Base-by-base conservation (phyloP, 2,113 vertebrate genomes). In the Onychorhynchus coronatus region DNA sequence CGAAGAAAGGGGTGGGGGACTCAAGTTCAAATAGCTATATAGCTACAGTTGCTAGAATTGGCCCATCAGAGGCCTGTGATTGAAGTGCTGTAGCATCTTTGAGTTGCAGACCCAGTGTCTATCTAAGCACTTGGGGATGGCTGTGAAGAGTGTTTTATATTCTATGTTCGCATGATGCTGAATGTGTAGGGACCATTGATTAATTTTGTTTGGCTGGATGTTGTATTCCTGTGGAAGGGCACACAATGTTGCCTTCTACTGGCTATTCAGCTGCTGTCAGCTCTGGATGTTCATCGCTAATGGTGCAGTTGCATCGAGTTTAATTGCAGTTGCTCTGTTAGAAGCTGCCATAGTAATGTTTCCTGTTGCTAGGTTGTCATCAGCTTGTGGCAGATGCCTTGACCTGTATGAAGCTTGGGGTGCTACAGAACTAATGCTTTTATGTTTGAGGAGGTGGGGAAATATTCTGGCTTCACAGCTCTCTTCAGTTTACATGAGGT, bases 361-460 rank as follows among this genome's bases (percentile, higher is more conserved):
- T 65, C 19, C 5, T 74, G 12, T 77, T 70, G 12, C 35, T 66
- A 55, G 22, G 23, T 61, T 35, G 18, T 61, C 3, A 14, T 53
- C 8, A 13, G 37, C 31, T 76, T 76, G 37, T 53, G 50, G 23
- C 21, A 49, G 13, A 15, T 9, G 3, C 21, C 12, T 75, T 55
- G 49, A 19, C 16, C 5, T 70, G 0, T 53, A 4, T 42, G 68
- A 74, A 89, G 25, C 25, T 37, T 66, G 19, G 14, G 7, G 8
- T 73, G 28, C 37, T 77, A 41, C 15, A 80, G 39, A 58, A 70
- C 11, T 20, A 35, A 50, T 31, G 13, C 10, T 49, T 80, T 44
- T 23, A 1, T 65, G 3, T 47, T 20, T 33, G 2, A 4, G 16
- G 3, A 39, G 14, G 4, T 27, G 10, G 4, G 1, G 25, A 8